Conservation (phyloP, 2,113 vertebrate species). For the Bujurquina vittata region DNA sequence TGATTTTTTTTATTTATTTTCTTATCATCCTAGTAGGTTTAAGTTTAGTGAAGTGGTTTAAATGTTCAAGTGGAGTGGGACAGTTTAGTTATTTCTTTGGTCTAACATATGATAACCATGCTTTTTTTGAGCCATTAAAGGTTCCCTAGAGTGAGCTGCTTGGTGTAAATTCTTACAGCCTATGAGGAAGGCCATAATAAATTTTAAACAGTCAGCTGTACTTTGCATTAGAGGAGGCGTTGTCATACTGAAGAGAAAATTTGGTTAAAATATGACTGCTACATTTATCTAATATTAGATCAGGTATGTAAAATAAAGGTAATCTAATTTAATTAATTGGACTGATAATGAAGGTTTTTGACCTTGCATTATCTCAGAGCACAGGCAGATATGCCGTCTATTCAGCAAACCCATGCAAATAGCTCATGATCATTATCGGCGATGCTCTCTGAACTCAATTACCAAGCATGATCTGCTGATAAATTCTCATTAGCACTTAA, state of each 20-base stretch:
- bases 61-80: not conserved
- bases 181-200: not conserved
- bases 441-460: conserved; percentile 80
- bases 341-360: conserved; percentile 57
- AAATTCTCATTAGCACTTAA: conserved; percentile 74
- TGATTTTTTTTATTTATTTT: not conserved
- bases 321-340: conserved; percentile 71
- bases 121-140: conserved; percentile 44
- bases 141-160: not conserved
- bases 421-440: conserved; percentile 67
- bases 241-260: not conserved
- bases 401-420: conserved; percentile 72
- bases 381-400: conserved; percentile 49
- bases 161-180: not conserved
- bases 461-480: conserved; percentile 77
- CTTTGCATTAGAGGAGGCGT: not conserved
- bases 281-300: conserved; percentile 51
- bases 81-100: not conserved
- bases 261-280: conserved; percentile 14
- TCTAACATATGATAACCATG: conserved; percentile 10
- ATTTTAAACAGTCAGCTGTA: not conserved
- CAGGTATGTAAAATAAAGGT: conserved; percentile 49
- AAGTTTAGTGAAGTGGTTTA: conserved; percentile 11
- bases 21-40: not conserved
- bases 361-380: conserved; percentile 75